These are phyloP conservation scores for Holothuria scabra DNA, from an alignment of 53 echinoderm and acorn worm genomes.

Conservation along the genomic window DNA sequence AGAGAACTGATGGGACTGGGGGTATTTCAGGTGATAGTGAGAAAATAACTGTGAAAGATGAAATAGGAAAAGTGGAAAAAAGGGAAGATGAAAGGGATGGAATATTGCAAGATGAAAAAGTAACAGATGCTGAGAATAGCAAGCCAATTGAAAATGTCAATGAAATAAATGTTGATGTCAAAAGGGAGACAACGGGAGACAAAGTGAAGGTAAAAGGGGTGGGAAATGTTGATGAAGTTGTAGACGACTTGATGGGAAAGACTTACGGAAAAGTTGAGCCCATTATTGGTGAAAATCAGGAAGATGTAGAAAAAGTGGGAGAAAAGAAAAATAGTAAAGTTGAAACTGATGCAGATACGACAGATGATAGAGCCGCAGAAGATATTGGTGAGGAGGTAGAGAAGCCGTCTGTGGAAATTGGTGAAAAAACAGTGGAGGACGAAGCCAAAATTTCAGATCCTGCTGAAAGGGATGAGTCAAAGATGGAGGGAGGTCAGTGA, in stretches of 20 bases:
- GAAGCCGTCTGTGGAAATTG: neutral
- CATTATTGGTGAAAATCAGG: too few species aligned
- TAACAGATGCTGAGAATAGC: neutral
- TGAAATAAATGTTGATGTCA: neutral
- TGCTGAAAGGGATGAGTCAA: neutral
- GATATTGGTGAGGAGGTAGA: neutral
- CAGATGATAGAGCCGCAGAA: neutral
- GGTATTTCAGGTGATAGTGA: too few species aligned
- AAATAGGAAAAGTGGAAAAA: too few species aligned
- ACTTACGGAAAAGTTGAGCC: neutral
- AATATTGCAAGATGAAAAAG: neutral
- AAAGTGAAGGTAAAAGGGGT: neutral
- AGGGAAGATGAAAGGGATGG: neutral
- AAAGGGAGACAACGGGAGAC: neutral
- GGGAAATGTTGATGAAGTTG: neutral
- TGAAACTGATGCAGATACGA: neutral
- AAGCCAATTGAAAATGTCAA: neutral
- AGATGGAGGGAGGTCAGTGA: slow-evolving; percentile 31
- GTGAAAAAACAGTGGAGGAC: neutral
- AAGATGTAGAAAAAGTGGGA: too few species aligned
- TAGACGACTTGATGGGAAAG: neutral
- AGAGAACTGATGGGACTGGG: too few species aligned
- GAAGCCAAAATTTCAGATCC: neutral
- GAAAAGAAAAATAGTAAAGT: neutral
- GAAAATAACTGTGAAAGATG: too few species aligned